Evolutionary conservation across 2,113 vertebrate genomes (phyloP).

Genomic region (Nibea albiflora): DNA sequence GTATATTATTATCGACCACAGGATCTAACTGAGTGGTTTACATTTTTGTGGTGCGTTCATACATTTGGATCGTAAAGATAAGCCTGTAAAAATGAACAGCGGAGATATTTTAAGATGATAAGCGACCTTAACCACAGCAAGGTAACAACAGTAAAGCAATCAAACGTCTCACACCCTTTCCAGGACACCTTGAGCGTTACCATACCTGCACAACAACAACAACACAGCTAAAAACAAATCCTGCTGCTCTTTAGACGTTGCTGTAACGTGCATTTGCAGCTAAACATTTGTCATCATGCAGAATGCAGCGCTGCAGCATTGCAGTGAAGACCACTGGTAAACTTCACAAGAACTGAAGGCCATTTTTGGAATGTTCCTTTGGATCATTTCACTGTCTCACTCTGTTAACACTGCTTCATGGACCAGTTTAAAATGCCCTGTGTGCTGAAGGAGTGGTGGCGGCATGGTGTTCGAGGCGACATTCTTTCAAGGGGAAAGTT

Average conservation of each 20-base stretch:
- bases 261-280: not conserved
- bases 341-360: not conserved
- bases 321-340: not conserved
- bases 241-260: not conserved
- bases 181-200: not conserved
- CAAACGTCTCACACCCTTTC: not conserved
- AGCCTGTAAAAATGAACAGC: not conserved
- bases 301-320: slow-evolving; percentile 21
- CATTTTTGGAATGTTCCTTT: not conserved
- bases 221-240: not conserved
- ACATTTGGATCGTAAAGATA: not conserved
- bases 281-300: not conserved
- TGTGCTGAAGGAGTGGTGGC: not conserved
- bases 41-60: not conserved
- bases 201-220: not conserved
- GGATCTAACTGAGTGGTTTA: too few species aligned
- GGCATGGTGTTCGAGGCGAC: not conserved
- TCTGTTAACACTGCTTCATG: slow-evolving; percentile 9
- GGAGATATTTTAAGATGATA: not conserved
- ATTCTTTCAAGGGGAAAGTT: slow-evolving; percentile 39
- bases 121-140: not conserved
- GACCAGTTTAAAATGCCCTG: slow-evolving; percentile 6
- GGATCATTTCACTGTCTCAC: not conserved
- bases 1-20: too few species aligned
- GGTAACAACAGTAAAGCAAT: not conserved